Percentiles rank a stretch among this genome's conserved stretches.
phyloP scores from a whole-genome alignment of 2,113 vertebrate species.

The Hemibagrus wyckioides region DNA sequence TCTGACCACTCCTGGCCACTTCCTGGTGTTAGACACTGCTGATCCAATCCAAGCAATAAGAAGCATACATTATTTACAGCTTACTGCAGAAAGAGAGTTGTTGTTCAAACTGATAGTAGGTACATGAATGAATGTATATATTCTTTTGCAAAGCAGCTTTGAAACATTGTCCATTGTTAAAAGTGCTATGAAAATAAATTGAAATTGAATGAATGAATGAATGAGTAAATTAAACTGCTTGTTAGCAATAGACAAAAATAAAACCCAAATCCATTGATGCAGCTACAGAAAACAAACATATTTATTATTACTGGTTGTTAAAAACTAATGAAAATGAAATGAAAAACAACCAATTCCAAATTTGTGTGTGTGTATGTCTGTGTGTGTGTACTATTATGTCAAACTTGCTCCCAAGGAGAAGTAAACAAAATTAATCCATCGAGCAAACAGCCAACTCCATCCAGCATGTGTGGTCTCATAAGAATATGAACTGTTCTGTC shows the following conservation, averaged over 20 bases:
- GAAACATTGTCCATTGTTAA: too few species aligned
- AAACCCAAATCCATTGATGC: not conserved
- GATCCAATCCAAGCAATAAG: not conserved
- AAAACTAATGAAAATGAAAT: too few species aligned
- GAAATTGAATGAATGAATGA: too few species aligned
- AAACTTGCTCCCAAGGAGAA: not conserved
- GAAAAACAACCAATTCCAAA: too few species aligned
- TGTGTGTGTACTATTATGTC: not conserved
- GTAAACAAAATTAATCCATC: not conserved
- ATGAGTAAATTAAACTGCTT: too few species aligned
- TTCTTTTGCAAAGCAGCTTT: too few species aligned
- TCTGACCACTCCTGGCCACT: too few species aligned
- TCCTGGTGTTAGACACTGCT: not conserved
- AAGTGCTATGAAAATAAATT: too few species aligned
- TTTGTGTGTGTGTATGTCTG: not conserved
- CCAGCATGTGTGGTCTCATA: not conserved
- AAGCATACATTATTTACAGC: not conserved
- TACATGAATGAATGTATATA: too few species aligned
- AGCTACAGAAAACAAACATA: not conserved
- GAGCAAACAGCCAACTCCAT: not conserved
- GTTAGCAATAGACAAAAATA: not conserved
- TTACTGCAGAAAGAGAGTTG: not conserved
- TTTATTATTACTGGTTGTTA: not conserved
- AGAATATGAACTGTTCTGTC: not conserved
- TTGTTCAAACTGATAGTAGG: too few species aligned